Evolutionary conservation across 2,888 invertebrate genomes (phyloP).

Genomic region (Calameuta pallipes): DNA sequence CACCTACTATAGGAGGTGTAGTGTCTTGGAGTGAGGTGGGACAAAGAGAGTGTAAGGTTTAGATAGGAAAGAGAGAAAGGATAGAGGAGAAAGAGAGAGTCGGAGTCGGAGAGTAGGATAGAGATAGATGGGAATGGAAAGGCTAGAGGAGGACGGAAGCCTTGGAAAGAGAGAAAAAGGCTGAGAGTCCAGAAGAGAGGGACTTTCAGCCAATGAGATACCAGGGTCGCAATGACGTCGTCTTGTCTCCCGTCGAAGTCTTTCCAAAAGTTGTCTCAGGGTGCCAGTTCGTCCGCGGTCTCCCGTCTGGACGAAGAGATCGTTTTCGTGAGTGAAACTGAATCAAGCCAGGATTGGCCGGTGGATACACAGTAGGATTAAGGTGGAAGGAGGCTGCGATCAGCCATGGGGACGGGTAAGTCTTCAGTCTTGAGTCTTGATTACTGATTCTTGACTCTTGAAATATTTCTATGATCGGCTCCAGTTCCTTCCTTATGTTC

Average conservation of each 20-base stretch:
- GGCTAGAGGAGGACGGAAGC: constrained; percentile 39
- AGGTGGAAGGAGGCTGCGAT: constrained; percentile 54
- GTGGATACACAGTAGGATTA: constrained; percentile 46
- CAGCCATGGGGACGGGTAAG: constrained; percentile 64
- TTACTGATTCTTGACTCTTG: not conserved
- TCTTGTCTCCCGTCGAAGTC: constrained; percentile 54
- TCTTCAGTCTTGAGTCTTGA: constrained; percentile 26
- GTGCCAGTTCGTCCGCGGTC: constrained; percentile 64
- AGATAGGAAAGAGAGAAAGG: constrained; percentile 1
- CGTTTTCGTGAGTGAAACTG: constrained; percentile 43
- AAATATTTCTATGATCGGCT: not conserved
- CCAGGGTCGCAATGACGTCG: constrained; percentile 55
- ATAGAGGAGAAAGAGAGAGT: constrained; percentile 8
- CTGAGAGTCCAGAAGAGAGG: constrained; percentile 22
- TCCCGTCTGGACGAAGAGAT: constrained; percentile 57
- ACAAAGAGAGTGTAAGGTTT: not conserved
- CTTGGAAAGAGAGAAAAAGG: constrained; percentile 23
- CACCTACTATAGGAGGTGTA: not conserved
- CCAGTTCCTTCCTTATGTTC: not conserved
- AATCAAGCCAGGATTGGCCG: constrained; percentile 41
- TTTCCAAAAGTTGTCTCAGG: constrained; percentile 54
- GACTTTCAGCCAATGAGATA: constrained; percentile 53
- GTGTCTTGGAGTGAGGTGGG: not conserved
- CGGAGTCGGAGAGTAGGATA: constrained; percentile 14
- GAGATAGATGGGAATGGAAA: constrained; percentile 15